Base-by-base conservation (phyloP, 2,113 vertebrate genomes). In the Mystacornis crossleyi region DNA sequence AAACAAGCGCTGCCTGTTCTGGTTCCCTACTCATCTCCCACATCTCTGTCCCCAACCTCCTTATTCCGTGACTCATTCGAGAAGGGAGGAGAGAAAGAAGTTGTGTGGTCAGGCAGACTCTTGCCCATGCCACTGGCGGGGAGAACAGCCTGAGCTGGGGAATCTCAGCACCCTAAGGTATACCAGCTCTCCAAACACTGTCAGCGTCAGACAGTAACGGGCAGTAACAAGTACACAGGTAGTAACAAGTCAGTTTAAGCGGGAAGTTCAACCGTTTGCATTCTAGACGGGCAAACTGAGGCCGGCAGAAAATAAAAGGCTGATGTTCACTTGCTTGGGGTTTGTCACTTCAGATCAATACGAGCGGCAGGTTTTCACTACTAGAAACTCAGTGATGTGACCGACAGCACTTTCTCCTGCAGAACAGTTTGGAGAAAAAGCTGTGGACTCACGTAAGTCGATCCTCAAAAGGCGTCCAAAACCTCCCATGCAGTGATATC, bases 371-470 rank as follows among this genome's bases (percentile, higher is more conserved):
- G 31, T 45, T 53, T 45, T 69, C 31, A 12, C 45, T 31, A 18
- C 26, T 50, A 16, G 48, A 66, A 78, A 50, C 26, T 13, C 3
- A 1, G 25, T 23, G 61, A 33, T 25, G 7, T 38, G 60, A 53
- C 31, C 25, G n/a, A 0, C 8, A 20, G 24, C 71, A 2, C 36
- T 11, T 25, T 43, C 60, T 14, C 24, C 4, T 19, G 60, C 69
- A 43, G 23, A 43, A 2, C 23, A 23, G 24, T 9, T 38, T 36
- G 6, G 23, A 58, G 70, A 42, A 54, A 24, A 84, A 31, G 34
- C 24, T 11, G 8, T 1, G 1, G 3, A 9, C 8, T 29, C 23
- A 12, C 6, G 0, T 9, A 24, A n/a, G 36, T 21, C 4, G 1
- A 45, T 79, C 69, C 42, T 90, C 17, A 0, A 67, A 64, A 36